Conservation (phyloP, 1,140 invertebrate genomes). For the Drosophila prosaltans region DNA sequence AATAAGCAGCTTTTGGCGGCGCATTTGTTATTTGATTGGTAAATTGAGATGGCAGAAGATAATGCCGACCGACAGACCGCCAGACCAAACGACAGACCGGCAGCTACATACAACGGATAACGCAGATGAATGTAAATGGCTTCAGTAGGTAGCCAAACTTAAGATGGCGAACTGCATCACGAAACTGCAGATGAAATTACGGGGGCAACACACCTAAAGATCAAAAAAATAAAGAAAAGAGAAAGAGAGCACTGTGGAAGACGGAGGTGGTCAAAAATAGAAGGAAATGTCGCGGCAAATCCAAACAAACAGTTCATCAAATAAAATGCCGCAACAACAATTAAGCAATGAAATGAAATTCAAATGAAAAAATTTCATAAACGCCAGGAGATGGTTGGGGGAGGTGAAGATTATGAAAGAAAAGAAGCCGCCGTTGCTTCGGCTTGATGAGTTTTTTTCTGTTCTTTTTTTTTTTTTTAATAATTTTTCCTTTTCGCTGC, state of each 20-base stretch:
- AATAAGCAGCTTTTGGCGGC: slow-evolving; percentile 77
- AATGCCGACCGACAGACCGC: slow-evolving; percentile 42
- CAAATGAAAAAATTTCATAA: slow-evolving; percentile 70
- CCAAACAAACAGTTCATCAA: slow-evolving; percentile 81
- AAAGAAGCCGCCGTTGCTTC: slow-evolving; percentile 65
- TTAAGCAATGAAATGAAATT: slow-evolving; percentile 75
- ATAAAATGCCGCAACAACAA: slow-evolving; percentile 64
- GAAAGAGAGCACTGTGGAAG: not conserved
- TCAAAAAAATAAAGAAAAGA: slow-evolving; percentile 22
- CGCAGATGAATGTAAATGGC: slow-evolving; percentile 69
- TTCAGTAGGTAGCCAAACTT: slow-evolving; percentile 69
- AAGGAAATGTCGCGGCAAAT: slow-evolving; percentile 77
- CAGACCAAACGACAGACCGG: not conserved
- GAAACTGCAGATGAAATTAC: slow-evolving; percentile 52
- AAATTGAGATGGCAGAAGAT: slow-evolving; percentile 73
- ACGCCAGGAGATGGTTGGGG: slow-evolving; percentile 44
- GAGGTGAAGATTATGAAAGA: slow-evolving; percentile 66
- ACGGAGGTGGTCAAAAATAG: slow-evolving; percentile 16
- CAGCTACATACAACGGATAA: slow-evolving; percentile 11
- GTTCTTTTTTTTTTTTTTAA: not conserved
- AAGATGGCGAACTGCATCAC: slow-evolving; percentile 64
- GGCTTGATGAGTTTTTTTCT: slow-evolving; percentile 64
- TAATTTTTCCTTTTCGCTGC: slow-evolving; percentile 24
- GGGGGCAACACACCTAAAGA: slow-evolving; percentile 49
- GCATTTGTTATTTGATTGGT: slow-evolving; percentile 81